phyloP scores from a whole-genome alignment of 2,797 vertebrate species.

The Buphagus erythrorhynchus region DNA sequence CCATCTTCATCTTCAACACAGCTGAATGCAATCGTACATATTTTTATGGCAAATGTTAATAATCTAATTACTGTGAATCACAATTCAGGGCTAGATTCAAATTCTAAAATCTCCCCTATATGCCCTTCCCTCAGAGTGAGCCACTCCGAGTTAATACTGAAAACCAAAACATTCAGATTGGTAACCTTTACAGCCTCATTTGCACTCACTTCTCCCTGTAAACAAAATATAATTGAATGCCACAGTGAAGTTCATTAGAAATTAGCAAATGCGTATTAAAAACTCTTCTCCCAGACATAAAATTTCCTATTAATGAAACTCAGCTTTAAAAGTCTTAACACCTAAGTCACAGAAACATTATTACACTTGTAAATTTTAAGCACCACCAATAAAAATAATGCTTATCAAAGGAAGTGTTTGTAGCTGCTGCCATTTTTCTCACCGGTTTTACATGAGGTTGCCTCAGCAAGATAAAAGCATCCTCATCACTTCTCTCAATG shows the following conservation, averaged over 20 bases:
- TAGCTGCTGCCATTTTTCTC: neutral
- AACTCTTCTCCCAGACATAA: neutral
- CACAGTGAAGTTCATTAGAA: neutral
- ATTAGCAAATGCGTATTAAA: neutral
- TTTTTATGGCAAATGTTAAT: conserved; percentile 35
- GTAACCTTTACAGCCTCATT: neutral
- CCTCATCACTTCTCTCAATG: neutral
- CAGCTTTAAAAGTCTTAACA: neutral
- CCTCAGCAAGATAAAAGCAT: neutral
- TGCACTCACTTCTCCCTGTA: neutral
- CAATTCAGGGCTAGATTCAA: neutral
- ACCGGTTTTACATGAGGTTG: neutral
- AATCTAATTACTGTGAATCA: neutral
- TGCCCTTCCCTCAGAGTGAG: neutral
- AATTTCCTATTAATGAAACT: neutral
- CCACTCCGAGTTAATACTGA: neutral
- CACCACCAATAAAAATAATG: neutral
- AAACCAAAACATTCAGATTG: neutral
- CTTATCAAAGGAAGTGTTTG: neutral
- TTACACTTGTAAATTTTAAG: neutral
- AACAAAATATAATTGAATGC: neutral
- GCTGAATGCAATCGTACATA: neutral
- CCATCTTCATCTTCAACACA: neutral
- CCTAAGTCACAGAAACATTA: neutral
- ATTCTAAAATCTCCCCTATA: neutral